Evolutionary conservation across 1,140 invertebrate genomes (phyloP).

Genomic region (Papilio xuthus): DNA sequence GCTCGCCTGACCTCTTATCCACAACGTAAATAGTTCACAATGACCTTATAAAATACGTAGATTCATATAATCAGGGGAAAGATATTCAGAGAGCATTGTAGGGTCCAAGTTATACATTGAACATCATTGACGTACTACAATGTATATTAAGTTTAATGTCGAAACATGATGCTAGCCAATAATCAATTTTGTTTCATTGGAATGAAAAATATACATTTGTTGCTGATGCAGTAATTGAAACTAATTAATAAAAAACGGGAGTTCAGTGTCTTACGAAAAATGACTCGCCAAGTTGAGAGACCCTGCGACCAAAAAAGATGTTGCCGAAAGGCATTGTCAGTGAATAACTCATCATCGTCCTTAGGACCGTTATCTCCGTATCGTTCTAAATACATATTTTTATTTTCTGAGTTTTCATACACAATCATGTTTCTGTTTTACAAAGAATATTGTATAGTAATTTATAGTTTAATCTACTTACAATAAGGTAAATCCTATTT

Average conservation of each 20-base stretch:
- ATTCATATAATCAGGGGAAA: background rate
- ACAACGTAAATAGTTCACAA: constrained; percentile 38
- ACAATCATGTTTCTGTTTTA: background rate
- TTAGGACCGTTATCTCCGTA: constrained; percentile 27
- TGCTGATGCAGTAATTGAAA: background rate
- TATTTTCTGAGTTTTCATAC: background rate
- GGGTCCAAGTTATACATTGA: background rate
- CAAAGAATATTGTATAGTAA: background rate
- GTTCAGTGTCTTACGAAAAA: constrained; percentile 7
- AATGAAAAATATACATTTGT: background rate
- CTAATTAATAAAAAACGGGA: background rate
- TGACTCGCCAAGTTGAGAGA: constrained; percentile 14
- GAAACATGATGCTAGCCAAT: background rate
- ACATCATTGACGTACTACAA: too few species aligned
- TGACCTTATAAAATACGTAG: constrained; percentile 3
- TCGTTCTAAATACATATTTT: background rate
- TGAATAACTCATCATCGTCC: constrained; percentile 27
- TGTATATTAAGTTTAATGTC: background rate
- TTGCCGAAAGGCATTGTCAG: constrained; percentile 29
- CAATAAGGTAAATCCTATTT: background rate
- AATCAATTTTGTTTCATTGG: background rate
- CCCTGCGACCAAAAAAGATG: constrained; percentile 28
- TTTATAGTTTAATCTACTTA: background rate
- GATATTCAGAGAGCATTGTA: background rate
- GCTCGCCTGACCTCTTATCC: constrained; percentile 38